These are phyloP conservation scores for Homarus gammarus DNA, from an alignment of 2,888 invertebrate species.

Conservation along the genomic window DNA sequence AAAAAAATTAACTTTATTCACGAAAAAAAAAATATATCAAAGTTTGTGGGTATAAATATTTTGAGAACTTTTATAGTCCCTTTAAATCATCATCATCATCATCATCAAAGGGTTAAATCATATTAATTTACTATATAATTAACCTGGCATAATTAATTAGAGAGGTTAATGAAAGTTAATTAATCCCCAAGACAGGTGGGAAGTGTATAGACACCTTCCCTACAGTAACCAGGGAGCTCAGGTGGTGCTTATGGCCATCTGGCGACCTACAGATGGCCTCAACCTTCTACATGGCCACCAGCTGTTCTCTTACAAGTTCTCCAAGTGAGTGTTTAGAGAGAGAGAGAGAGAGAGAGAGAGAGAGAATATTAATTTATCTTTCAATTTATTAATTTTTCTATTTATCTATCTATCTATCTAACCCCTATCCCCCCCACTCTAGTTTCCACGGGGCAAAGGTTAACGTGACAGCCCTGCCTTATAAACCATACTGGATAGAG, in stretches of 20 bases:
- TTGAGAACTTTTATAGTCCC: no score
- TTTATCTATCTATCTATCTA: not conserved
- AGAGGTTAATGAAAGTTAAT: not conserved
- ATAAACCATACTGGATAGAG: conserved; percentile 32
- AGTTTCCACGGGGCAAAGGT: conserved; percentile 14
- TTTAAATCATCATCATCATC: no score
- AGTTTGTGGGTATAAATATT: no score
- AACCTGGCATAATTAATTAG: not conserved
- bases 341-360: no score
- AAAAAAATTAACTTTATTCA: no score
- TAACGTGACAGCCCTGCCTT: conserved; percentile 34
- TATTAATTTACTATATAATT: not conserved
- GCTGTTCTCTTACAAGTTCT: not conserved
- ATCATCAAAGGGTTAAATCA: no score
- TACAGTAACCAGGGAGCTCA: not conserved
- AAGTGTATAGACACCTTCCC: conserved; percentile 4
- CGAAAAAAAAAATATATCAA: no score
- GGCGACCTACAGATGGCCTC: not conserved
- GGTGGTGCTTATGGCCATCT: not conserved
- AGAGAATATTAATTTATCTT: no score
- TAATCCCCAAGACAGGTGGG: not conserved
- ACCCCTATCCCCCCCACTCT: not conserved
- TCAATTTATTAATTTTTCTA: not conserved
- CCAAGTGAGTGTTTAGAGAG: conserved; percentile 3
- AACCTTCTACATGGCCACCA: not conserved